A percentile compares a stretch with the other conserved stretches of the same genome.
Conservation (phyloP, 2,888 invertebrate genomes). For the Cybosia mesomella region DNA sequence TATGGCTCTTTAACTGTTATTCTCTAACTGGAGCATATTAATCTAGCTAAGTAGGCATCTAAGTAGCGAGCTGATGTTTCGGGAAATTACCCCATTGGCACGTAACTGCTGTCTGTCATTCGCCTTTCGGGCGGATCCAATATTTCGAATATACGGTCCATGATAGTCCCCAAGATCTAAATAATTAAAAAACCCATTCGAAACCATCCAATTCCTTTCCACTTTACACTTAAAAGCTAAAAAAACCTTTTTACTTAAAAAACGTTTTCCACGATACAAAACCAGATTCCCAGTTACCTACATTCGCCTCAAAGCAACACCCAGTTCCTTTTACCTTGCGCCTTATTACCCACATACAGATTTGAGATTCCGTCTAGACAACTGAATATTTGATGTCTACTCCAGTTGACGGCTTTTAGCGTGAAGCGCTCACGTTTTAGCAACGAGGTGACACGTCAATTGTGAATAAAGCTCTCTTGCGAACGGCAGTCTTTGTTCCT, state of each 20-base stretch:
- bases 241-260: constrained; percentile 15
- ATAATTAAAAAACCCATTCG: background rate
- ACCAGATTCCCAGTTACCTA: constrained; percentile 63
- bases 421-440: constrained; percentile 40
- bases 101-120: too few relatives aligned
- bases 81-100: too few relatives aligned
- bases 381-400: constrained; percentile 70
- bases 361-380: constrained; percentile 57
- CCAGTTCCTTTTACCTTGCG: constrained; percentile 63
- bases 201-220: constrained; percentile 1
- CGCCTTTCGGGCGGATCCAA: too few relatives aligned
- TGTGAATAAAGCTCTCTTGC: constrained; percentile 36
- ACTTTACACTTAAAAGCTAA: constrained; percentile 1
- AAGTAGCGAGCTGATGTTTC: too few relatives aligned
- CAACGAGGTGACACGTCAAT: constrained; percentile 49
- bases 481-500: constrained; percentile 31
- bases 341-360: constrained; percentile 64
- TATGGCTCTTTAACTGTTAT: too few relatives aligned
- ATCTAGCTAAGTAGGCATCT: too few relatives aligned
- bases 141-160: too few relatives aligned
- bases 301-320: constrained; percentile 62
- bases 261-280: constrained; percentile 20
- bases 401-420: constrained; percentile 65
- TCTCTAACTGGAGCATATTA: too few relatives aligned
- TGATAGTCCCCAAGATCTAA: too few relatives aligned